Percentiles rank a stretch among this genome's conserved stretches.
Conservation (phyloP, 2,797 vertebrate species). For the Pseudomugil tenellus region DNA sequence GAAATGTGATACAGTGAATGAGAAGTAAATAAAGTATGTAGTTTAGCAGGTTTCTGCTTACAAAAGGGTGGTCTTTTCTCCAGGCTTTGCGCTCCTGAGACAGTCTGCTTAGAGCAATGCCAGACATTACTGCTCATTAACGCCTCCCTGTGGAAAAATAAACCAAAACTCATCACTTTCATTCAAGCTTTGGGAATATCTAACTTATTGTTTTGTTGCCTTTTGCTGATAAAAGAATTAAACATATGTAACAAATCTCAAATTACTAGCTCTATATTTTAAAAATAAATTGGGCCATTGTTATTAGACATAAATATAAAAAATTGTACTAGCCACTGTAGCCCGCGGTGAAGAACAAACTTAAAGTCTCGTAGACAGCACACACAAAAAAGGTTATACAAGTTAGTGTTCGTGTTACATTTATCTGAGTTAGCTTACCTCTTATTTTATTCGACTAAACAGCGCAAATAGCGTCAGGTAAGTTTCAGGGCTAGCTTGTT, state of each 20-base stretch:
- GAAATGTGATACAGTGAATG: not conserved
- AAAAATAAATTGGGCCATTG: not conserved
- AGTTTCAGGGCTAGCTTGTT: conserved; percentile 20
- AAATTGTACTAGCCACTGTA: not conserved
- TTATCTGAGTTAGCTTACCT: conserved; percentile 46
- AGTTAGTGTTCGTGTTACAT: not conserved
- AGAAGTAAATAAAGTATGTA: not conserved
- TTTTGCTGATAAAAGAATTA: not conserved
- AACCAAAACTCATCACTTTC: conserved; percentile 29
- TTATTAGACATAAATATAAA: too few relatives aligned
- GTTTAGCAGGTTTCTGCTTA: conserved; percentile 45
- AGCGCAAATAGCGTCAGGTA: conserved; percentile 8
- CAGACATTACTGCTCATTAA: conserved; percentile 83
- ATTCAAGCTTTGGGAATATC: not conserved
- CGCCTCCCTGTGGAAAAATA: conserved; percentile 76
- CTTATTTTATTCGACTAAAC: conserved; percentile 23
- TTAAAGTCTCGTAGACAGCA: not conserved
- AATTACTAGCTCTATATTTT: not conserved
- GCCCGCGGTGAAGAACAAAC: not conserved
- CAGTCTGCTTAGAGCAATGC: conserved; percentile 84
- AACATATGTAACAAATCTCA: not conserved
- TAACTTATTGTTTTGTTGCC: not conserved
- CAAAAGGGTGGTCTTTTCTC: conserved; percentile 84
- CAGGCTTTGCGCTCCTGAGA: conserved; percentile 84
- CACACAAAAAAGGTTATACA: not conserved